Conservation (phyloP, 2,113 vertebrate genomes). For the Platichthys stellatus region DNA sequence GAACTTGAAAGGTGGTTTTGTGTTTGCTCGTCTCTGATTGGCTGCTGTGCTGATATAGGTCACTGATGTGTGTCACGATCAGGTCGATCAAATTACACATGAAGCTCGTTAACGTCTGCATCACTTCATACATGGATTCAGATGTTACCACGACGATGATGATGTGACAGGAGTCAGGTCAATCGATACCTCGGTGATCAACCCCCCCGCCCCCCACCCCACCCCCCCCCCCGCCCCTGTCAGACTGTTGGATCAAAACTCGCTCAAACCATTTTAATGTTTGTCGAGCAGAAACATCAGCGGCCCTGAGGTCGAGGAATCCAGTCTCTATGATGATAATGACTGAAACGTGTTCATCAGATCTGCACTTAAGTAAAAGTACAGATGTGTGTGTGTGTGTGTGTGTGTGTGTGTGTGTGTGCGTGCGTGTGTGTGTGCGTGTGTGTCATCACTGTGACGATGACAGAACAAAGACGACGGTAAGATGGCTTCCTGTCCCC, state of each 20-base stretch:
- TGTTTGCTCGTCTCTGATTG: neutral
- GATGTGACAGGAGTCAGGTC: slow-evolving; percentile 46
- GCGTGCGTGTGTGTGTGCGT: too few species aligned
- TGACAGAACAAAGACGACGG: neutral
- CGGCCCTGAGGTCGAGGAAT: too few species aligned
- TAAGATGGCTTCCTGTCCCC: slow-evolving; percentile 34
- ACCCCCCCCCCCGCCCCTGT: neutral
- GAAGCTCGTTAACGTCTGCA: slow-evolving; percentile 34
- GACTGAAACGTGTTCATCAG: too few species aligned
- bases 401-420: too few species aligned
- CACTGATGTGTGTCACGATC: slow-evolving; percentile 50
- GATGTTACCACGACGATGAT: neutral
- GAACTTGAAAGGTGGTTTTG: slow-evolving; percentile 68
- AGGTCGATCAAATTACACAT: slow-evolving; percentile 37
- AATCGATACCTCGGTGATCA: slow-evolving; percentile 31
- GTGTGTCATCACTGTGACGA: neutral
- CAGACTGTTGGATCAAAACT: slow-evolving; percentile 15
- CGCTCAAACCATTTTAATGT: too few species aligned
- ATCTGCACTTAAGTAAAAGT: too few species aligned
- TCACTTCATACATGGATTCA: slow-evolving; percentile 36
- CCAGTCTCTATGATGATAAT: too few species aligned
- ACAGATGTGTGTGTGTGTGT: too few species aligned
- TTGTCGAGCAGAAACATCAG: too few species aligned
- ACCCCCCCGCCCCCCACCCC: too few species aligned
- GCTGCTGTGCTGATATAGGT: slow-evolving; percentile 30